A percentile compares a stretch with the other conserved stretches of the same genome.
Conservation (phyloP, 2,888 invertebrate genomes). For the Sminthurinus aureus region DNA sequence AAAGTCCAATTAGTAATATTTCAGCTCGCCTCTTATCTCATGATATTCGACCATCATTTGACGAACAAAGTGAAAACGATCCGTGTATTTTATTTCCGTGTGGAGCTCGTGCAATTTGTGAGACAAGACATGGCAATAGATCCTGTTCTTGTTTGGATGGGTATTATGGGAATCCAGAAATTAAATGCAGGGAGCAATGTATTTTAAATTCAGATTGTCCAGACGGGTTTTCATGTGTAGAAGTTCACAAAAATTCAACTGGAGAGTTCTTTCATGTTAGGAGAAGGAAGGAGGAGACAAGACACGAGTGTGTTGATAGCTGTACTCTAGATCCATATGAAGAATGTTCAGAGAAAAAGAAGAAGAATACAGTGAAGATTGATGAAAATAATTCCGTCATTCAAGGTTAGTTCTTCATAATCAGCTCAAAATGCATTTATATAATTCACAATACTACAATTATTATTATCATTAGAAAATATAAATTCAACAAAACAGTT, state of each 20-base stretch:
- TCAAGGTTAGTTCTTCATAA: too few relatives aligned
- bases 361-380: neutral
- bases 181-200: constrained; percentile 17
- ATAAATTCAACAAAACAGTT: too few relatives aligned
- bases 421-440: too few relatives aligned
- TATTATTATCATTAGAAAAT: too few relatives aligned
- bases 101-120: constrained; percentile 8
- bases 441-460: too few relatives aligned
- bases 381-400: too few relatives aligned
- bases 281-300: too few relatives aligned
- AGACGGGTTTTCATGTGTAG: neutral
- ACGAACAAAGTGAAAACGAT: neutral
- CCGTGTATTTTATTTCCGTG: constrained; percentile 12
- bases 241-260: neutral
- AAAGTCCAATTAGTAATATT: too few relatives aligned
- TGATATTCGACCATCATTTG: too few relatives aligned
- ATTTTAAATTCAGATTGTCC: constrained; percentile 13
- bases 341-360: neutral
- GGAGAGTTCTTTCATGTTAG: too few relatives aligned
- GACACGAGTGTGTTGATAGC: constrained; percentile 4
- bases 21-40: too few relatives aligned
- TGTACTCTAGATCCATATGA: neutral
- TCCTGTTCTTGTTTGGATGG: constrained; percentile 1
- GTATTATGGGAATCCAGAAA: constrained; percentile 1
- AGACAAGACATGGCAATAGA: constrained; percentile 20